A percentile compares a stretch with the other conserved stretches of the same genome.
phyloP scores from a whole-genome alignment of 2,797 vertebrate genomes.

The Champsocephalus gunnari region DNA sequence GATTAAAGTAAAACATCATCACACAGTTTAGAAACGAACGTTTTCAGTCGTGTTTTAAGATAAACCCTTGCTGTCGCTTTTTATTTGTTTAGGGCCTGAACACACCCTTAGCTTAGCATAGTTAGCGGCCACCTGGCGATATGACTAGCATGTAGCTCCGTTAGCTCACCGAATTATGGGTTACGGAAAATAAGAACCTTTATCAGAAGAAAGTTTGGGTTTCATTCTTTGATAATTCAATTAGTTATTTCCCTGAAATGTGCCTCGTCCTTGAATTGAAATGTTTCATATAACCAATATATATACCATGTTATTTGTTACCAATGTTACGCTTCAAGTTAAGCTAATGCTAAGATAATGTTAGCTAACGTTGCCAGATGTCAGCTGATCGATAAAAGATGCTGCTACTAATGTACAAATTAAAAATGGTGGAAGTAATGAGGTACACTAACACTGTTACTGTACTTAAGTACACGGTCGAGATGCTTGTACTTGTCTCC shows the following conservation, averaged over 20 bases:
- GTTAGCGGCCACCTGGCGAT: constrained; percentile 68
- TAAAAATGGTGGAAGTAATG: too few relatives aligned
- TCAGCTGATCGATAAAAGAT: not conserved
- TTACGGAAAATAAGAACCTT: not conserved
- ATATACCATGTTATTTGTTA: not conserved
- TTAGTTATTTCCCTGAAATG: fast-evolving
- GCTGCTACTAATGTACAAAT: not conserved
- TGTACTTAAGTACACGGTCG: too few relatives aligned
- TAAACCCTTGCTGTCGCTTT: fast-evolving
- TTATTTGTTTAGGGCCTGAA: fast-evolving
- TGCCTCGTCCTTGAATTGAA: fast-evolving
- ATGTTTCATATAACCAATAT: too few relatives aligned
- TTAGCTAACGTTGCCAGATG: not conserved
- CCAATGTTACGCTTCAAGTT: not conserved
- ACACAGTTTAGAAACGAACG: fast-evolving
- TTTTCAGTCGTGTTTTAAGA: not conserved
- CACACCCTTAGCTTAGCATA: constrained; percentile 67
- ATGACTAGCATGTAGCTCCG: constrained; percentile 38
- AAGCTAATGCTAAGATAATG: not conserved
- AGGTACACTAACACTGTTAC: too few relatives aligned
- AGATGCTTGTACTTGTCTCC: too few relatives aligned
- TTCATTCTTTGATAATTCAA: fast-evolving
- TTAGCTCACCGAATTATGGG: not conserved
- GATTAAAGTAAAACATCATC: fast-evolving
- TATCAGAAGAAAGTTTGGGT: fast-evolving